A percentile compares a stretch with the other conserved stretches of the same genome.
Conservation (phyloP, 2,797 vertebrate genomes). For the Lepus townsendii region DNA sequence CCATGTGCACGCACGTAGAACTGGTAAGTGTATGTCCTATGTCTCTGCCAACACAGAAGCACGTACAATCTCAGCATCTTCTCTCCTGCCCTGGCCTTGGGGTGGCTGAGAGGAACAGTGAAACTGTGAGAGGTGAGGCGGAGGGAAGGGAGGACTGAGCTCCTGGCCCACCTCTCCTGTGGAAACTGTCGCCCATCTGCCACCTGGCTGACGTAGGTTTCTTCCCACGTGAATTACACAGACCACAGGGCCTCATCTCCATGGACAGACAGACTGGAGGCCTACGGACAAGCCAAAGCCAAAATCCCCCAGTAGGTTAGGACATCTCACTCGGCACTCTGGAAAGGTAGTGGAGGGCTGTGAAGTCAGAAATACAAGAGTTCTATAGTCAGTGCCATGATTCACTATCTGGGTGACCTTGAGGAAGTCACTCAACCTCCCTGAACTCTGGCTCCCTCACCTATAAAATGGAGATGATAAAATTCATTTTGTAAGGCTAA, state of each 20-base stretch:
- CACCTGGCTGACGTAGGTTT: background rate
- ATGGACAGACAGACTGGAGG: background rate
- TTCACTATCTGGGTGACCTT: background rate
- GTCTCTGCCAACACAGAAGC: background rate
- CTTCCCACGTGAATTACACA: background rate
- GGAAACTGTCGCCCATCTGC: background rate
- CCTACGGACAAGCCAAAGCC: background rate
- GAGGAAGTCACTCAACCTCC: no score
- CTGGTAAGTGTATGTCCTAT: background rate
- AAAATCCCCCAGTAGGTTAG: background rate
- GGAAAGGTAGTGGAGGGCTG: background rate
- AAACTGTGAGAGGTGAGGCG: background rate
- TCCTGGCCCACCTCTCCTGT: background rate
- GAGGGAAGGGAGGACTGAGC: background rate
- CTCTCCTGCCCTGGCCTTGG: background rate
- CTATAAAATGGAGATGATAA: no score
- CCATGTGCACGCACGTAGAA: rapidly evolving
- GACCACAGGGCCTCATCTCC: background rate
- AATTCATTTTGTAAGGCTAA: background rate
- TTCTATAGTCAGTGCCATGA: background rate
- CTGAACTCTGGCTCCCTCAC: no score
- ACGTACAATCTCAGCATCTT: background rate
- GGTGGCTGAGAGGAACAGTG: background rate
- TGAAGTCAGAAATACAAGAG: background rate
- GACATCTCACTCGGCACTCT: rapidly evolving